A percentile compares a stretch with the other conserved stretches of the same genome.
Evolutionary conservation across 2,113 vertebrate species (phyloP).

Genomic region (Prunella fulvescens): DNA sequence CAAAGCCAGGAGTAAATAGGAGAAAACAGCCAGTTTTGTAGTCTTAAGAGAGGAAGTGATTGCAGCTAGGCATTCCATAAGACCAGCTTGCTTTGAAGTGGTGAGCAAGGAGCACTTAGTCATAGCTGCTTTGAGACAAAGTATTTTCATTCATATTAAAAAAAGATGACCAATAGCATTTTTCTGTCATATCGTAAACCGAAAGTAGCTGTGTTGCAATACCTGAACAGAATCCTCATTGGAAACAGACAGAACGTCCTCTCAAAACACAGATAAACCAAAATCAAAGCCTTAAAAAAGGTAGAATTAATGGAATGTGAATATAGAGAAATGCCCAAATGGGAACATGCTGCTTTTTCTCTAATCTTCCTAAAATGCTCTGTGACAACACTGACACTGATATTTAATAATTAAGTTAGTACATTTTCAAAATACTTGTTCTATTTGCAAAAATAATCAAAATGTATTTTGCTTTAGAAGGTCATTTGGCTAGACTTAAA

Average conservation of each 20-base stretch:
- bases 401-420: background rate
- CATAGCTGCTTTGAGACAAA: background rate
- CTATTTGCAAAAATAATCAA: background rate
- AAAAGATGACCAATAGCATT: background rate
- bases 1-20: background rate
- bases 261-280: background rate
- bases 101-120: background rate
- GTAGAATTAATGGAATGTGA: background rate
- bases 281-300: background rate
- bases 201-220: background rate
- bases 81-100: background rate
- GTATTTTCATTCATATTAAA: background rate
- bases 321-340: background rate
- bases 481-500: background rate
- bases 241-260: background rate
- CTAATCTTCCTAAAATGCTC: background rate
- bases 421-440: background rate
- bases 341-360: fast-evolving
- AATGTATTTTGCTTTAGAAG: background rate
- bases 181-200: background rate
- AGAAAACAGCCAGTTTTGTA: background rate
- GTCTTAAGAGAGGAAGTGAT: background rate
- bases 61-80: background rate
- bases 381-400: background rate
- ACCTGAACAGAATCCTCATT: background rate